Conservation (phyloP, 2,888 invertebrate genomes). For the Cancer borealis region DNA sequence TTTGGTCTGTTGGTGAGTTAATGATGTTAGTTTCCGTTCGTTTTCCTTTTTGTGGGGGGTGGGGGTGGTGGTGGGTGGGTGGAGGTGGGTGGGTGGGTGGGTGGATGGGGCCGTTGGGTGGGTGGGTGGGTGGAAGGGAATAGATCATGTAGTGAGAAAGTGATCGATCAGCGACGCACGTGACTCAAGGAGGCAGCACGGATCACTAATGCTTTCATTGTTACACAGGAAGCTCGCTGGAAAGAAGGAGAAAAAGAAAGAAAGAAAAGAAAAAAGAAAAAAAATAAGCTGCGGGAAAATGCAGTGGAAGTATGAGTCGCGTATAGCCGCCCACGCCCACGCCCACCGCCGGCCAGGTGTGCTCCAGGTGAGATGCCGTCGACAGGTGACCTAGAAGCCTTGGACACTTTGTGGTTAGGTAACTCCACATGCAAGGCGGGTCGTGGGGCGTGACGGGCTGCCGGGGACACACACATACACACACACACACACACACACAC, state of each 20-base stretch:
- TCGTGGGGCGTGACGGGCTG: constrained; percentile 7
- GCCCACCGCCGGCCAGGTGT: constrained; percentile 53
- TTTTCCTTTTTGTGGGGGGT: background rate
- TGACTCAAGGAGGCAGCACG: background rate
- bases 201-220: background rate
- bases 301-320: background rate
- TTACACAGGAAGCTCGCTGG: background rate
- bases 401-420: constrained; percentile 58
- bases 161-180: background rate
- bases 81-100: no score
- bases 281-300: background rate
- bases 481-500: no score
- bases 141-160: background rate
- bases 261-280: background rate
- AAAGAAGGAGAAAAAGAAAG: background rate
- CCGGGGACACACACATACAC: background rate
- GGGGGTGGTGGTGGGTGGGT: no score
- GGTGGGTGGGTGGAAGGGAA: no score
- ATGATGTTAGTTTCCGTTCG: background rate
- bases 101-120: no score
- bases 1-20: background rate
- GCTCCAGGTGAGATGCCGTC: constrained; percentile 46
- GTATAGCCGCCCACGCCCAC: background rate
- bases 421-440: constrained; percentile 48
- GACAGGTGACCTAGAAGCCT: constrained; percentile 57